Evolutionary conservation across 2,888 invertebrate species (phyloP).

Genomic region (Dendrolimus pini): DNA sequence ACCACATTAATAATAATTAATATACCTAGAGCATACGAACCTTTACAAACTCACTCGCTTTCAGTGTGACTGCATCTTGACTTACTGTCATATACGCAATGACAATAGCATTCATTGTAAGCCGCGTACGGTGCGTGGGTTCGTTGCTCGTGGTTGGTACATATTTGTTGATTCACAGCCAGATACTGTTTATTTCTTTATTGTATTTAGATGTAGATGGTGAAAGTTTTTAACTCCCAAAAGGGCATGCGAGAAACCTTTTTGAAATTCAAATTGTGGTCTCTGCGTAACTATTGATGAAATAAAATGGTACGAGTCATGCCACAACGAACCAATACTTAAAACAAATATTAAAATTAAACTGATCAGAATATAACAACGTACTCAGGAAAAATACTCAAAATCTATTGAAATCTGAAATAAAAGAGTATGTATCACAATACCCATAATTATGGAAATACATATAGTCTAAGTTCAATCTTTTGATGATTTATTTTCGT

Average conservation of each 20-base stretch:
- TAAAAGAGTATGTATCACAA: no score
- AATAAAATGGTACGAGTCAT: no score
- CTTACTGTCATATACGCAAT: neutral
- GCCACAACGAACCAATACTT: no score
- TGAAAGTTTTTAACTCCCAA: neutral
- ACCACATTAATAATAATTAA: no score
- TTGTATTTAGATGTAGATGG: neutral
- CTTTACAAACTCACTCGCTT: neutral
- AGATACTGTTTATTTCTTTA: neutral
- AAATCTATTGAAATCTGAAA: no score
- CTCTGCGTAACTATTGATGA: neutral
- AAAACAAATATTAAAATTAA: no score
- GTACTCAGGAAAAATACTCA: no score
- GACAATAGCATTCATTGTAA: neutral
- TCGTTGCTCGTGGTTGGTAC: neutral
- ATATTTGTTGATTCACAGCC: neutral
- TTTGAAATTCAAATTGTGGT: neutral
- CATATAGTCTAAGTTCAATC: no score
- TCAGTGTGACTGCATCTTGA: neutral
- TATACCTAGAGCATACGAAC: no score
- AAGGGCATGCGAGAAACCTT: neutral
- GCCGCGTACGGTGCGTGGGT: neutral
- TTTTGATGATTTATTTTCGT: no score
- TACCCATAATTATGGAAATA: no score
- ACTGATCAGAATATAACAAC: no score